Evolutionary conservation across 2,797 vertebrate species (phyloP), one percentile per base, ranked within the genome.

Genomic region (Peromyscus melanophrys): DNA sequence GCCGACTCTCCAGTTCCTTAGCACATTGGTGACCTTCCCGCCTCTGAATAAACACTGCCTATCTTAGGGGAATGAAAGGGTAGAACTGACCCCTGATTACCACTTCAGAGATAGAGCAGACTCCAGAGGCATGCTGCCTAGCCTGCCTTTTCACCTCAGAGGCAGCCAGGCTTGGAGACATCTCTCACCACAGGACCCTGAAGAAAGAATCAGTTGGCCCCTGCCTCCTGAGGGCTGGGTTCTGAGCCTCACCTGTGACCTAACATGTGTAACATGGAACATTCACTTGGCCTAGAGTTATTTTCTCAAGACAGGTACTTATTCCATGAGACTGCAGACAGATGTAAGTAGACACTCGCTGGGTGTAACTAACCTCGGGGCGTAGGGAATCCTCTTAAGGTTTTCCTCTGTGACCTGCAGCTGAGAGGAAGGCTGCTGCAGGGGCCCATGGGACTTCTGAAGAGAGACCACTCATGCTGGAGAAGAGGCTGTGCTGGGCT

Each of bases 1-100:
- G 43, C 81, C 57, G 90, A 80, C 75, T 78, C 88, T 85, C 52
- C 19, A 85, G 49, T 82, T 94, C 84, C 89, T 95, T 46, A 59
- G 92, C 27, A 40, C 34, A 37, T 52, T 65, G 59, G n/a, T 52
- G 76, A 71, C 52, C 71, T 76, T 63, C 69, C 71, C 80, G 0
- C 40, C 31, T 83, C 67, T 73, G 85, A 43, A 82, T 67, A 55
- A 92, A 71, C 73, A 85, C 76, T 87, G 76, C 85, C 84, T 55
- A n/a, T 86, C 71, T 52, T 0, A 61, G 76, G 82, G 61, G 23
- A 19, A 4, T 49, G 23, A 31, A 14, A 34, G 34, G 46, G 5
- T 55, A 59, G 65, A 75, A 7, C 3, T 52, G 71, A 89, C n/a
- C 14, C 16, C 21, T 8, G 4, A 21, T n/a, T 69, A 76, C 14